phyloP scores from a whole-genome alignment of 2,888 invertebrate species.

The Vanessa cardui region DNA sequence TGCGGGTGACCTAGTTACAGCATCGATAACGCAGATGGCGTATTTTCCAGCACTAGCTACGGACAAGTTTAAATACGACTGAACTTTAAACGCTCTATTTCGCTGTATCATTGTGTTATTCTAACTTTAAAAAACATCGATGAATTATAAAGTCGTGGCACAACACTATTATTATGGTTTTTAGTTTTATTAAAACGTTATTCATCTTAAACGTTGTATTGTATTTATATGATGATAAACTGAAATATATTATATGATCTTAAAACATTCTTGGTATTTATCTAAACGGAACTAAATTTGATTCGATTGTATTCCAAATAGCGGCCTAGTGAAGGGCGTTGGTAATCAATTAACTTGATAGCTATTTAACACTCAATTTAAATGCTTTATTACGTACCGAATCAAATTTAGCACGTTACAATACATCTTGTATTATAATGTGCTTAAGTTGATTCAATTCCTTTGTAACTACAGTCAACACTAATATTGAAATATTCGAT shows the following conservation, averaged over 20 bases:
- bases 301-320: constrained; percentile 5
- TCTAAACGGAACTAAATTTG: not conserved
- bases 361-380: constrained; percentile 15
- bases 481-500: too few species aligned
- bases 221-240: not conserved
- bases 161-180: too few species aligned
- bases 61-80: constrained; percentile 6
- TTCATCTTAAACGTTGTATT: not conserved
- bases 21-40: constrained; percentile 74
- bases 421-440: too few species aligned
- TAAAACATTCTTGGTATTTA: constrained; percentile 5
- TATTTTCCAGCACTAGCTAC: constrained; percentile 34
- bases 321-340: constrained; percentile 20
- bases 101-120: not conserved
- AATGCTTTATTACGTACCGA: constrained; percentile 2
- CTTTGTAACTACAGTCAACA: constrained; percentile 11
- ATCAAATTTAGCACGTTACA: constrained; percentile 6
- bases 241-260: not conserved
- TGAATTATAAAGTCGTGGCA: too few species aligned
- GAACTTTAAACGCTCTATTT: constrained; percentile 12
- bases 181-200: not conserved
- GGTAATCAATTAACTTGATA: constrained; percentile 9
- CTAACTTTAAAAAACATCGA: not conserved
- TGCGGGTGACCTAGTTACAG: constrained; percentile 68
- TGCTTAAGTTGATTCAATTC: too few species aligned